These are phyloP conservation scores for Philotrypesis tridentata DNA, from an alignment of 1,140 invertebrate genomes.

Conservation along the genomic window DNA sequence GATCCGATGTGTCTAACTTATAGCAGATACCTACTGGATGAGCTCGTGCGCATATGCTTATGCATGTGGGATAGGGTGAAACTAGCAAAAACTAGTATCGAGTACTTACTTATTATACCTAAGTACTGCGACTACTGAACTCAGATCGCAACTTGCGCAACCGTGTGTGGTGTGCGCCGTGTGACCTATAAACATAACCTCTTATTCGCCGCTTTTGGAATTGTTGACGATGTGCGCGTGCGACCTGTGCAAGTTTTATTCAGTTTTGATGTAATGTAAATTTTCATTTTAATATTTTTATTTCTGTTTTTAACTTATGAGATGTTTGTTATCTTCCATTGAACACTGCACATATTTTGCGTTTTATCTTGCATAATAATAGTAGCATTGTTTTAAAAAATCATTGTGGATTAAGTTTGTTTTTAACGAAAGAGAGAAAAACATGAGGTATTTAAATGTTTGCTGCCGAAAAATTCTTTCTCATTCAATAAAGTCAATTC, in stretches of 20 bases:
- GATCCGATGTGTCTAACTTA: background rate
- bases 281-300: background rate
- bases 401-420: background rate
- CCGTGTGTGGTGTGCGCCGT: too few relatives aligned
- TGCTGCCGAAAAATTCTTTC: background rate
- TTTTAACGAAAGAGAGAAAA: background rate
- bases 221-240: background rate
- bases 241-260: background rate
- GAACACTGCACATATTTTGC: too few relatives aligned
- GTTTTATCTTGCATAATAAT: too few relatives aligned
- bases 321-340: background rate
- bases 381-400: too few relatives aligned
- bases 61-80: background rate
- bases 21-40: too few relatives aligned
- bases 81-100: too few relatives aligned
- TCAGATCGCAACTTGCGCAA: too few relatives aligned
- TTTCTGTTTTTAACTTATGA: background rate
- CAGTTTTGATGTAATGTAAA: background rate
- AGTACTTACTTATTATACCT: too few relatives aligned
- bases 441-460: constrained; percentile 31
- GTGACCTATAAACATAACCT: too few relatives aligned
- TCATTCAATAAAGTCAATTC: constrained; percentile 33
- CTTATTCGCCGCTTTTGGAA: background rate
- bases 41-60: too few relatives aligned
- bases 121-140: too few relatives aligned